Evolutionary conservation across 2,113 vertebrate genomes (phyloP), one percentile per base, ranked within the genome.

Genomic region (Electrona antarctica): DNA sequence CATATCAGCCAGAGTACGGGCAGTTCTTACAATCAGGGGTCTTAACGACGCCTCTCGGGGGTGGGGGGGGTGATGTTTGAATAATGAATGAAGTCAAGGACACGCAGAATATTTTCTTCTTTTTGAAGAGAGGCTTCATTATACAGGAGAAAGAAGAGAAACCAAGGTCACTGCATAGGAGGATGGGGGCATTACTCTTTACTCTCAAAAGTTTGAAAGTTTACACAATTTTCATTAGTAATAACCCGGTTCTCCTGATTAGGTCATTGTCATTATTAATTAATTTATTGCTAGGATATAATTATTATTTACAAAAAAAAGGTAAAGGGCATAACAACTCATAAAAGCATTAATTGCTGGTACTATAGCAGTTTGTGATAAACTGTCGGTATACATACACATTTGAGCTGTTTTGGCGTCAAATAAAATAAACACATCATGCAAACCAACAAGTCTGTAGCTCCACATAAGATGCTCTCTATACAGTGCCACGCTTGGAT

Each of bases 41-140:
- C 7, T 56, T 15, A 15, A 56, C n/a, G 33, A 41, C 33, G 1
- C n/a, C 8, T 56, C 14, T 2, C 33, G 66, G 52, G n/a, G 0
- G 52, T 11, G 1, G n/a, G 10, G 12, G 9, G 8, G 52, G 2
- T 41, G 33, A 3, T n/a, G 52, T 49, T 46, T 75, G 59, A 52
- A 61, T 57, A 68, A 73, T 0, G 0, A 71, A 33, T 62, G 14
- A 50, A 68, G 15, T 77, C 45, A 69, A 67, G 73, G 67, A 29
- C 51, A 28, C 11, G 10, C 14, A 70, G 64, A 7, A 41, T 41
- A 41, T 41, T 41, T 3, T 41, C 47, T n/a, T 7, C 60, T 70
- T 63, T 67, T 64, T 52, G 15, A 41, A 51, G 62, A 49, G 29
- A 63, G 41, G 14, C 13, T 54, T 57, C 67, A 77, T 78, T 72